Base-by-base conservation (phyloP, 2,888 invertebrate species). In the Dicyrtomina minuta region DNA sequence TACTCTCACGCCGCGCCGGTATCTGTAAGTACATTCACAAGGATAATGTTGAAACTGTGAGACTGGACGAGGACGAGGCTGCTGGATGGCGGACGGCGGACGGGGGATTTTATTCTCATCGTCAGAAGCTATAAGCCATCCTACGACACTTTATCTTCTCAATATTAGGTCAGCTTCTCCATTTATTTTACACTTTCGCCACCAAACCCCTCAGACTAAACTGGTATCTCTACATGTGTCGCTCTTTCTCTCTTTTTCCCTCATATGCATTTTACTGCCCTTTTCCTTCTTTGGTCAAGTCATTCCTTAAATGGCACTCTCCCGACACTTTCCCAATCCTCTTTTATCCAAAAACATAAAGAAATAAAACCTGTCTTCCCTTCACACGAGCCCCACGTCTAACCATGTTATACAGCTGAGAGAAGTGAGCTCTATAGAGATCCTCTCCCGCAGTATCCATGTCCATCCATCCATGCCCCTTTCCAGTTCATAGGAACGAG, bases 131-230 rank as follows among this genome's bases (percentile, higher is more conserved):
- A 46, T 24, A 46, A 46, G 24, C 44, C 46, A 51, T 51, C 33
- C n/a, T 39, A 27, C 39, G 27, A 26, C 53, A 64, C 41, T 64
- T 64, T 64, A 44, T 62, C 62, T 64, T 51, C 20, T n/a, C 64
- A 51, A 10, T 33, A 17, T 17, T 51, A 51, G 17, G 20, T 46
- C 20, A 17, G 46, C 51, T 51, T 12, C 20, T 22, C 22, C 51
- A 17, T 51, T 51, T 51, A 51, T 51, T 51, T 51, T 51, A 51
- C 51, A 51, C 51, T 51, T 51, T 51, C 17, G n/a, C 33, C 33
- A 33, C 33, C 33, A 33, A 51, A 22, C 17, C 51, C 17, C 17
- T 51, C 3, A 51, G 17, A 51, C 51, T 51, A 5, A 43, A 43
- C 13, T 8, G 46, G 51, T 15, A 22, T 12, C 51, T 51, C n/a